Percentiles rank a stretch among this genome's conserved stretches.
Evolutionary conservation across 1,140 invertebrate species (phyloP).

Genomic region (Kradibia gibbosae): DNA sequence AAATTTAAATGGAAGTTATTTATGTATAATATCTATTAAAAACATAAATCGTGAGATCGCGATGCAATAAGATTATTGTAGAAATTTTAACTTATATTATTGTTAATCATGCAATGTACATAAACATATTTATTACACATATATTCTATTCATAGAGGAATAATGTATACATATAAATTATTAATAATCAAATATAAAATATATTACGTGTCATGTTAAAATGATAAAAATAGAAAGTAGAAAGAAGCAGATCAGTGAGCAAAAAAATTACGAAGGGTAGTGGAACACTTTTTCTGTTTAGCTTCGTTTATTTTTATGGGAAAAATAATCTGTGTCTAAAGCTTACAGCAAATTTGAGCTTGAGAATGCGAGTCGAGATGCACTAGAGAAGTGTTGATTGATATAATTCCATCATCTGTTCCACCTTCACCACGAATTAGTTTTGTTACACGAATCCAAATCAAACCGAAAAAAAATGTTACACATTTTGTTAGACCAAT

Average conservation of each 20-base stretch:
- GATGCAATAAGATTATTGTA: no score
- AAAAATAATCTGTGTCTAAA: slow-evolving; percentile 52
- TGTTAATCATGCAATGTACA: no score
- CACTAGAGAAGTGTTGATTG: slow-evolving; percentile 67
- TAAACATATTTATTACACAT: no score
- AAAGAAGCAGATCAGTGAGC: slow-evolving; percentile 6
- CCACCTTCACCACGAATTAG: slow-evolving; percentile 72
- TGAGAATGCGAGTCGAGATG: slow-evolving; percentile 66
- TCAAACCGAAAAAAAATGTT: slow-evolving; percentile 50
- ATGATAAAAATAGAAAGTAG: background rate
- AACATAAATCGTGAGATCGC: no score
- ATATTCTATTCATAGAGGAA: no score
- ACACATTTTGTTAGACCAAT: slow-evolving; percentile 29
- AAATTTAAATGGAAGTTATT: no score
- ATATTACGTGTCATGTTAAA: no score
- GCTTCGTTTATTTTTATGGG: slow-evolving; percentile 13
- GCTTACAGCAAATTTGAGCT: slow-evolving; percentile 70
- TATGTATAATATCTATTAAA: no score
- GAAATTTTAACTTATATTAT: no score
- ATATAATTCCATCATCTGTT: slow-evolving; percentile 66
- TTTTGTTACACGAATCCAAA: slow-evolving; percentile 66
- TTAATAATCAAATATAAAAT: no score
- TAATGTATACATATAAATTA: no score
- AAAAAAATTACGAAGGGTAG: background rate
- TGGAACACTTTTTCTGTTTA: no score